Conservation (phyloP, 1,140 invertebrate genomes). For the Brachionus rotundiformis region DNA sequence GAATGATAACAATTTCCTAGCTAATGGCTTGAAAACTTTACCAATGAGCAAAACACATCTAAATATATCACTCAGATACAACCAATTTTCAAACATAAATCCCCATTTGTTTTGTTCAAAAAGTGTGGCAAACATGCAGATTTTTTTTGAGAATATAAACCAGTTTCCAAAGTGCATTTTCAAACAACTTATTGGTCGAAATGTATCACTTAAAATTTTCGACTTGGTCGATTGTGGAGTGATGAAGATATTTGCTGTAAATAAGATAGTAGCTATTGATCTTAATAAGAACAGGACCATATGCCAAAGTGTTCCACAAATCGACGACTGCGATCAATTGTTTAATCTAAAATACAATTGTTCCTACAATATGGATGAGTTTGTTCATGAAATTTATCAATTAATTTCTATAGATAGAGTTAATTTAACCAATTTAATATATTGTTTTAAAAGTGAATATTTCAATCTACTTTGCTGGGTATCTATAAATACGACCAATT, state of each 20-base stretch:
- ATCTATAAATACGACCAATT: not conserved
- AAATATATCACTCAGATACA: not conserved
- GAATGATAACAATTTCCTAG: too few relatives aligned
- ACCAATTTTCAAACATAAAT: not conserved
- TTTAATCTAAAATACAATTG: not conserved
- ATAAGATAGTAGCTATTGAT: not conserved
- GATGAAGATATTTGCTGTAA: not conserved
- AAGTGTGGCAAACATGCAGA: not conserved
- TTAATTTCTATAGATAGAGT: not conserved
- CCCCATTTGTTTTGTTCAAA: not conserved
- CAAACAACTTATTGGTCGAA: not conserved
- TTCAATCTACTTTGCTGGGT: not conserved
- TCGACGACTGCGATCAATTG: not conserved
- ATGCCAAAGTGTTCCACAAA: not conserved
- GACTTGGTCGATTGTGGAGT: not conserved
- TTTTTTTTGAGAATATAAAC: not conserved
- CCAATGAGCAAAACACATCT: not conserved
- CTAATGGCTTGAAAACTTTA: not conserved
- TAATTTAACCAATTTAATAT: not conserved
- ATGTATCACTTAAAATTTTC: not conserved
- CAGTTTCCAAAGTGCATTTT: not conserved
- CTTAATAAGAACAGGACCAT: not conserved
- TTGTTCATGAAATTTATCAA: not conserved
- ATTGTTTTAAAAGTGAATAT: not conserved
- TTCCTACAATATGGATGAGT: not conserved